These are phyloP conservation scores for Campoplex nolae DNA, from an alignment of 2,888 invertebrate genomes.

Conservation along the genomic window DNA sequence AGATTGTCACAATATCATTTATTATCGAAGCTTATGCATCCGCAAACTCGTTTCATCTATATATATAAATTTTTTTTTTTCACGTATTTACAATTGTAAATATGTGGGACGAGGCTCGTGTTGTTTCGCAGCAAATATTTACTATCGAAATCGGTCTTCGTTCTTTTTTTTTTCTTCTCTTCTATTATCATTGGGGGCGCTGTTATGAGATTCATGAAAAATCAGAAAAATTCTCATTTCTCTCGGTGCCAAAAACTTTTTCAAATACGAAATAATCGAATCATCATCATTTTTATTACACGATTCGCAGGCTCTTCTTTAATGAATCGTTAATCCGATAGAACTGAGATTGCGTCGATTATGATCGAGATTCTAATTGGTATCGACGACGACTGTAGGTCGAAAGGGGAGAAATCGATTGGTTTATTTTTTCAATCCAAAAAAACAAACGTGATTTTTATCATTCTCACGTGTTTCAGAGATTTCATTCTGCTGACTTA, in stretches of 20 bases:
- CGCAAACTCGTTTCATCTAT: not conserved
- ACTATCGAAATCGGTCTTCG: not conserved
- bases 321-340: not conserved
- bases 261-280: not conserved
- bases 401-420: not conserved
- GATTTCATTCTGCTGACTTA: not conserved
- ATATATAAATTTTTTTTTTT: not conserved
- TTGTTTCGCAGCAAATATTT: not conserved
- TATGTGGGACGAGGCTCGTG: not conserved
- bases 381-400: not conserved
- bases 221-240: not conserved
- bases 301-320: not conserved
- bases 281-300: not conserved
- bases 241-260: not conserved
- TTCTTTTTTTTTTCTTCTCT: not conserved
- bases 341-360: not conserved
- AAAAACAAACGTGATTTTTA: not conserved
- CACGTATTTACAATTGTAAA: not conserved
- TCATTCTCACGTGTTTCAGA: not conserved
- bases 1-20: constrained; percentile 45
- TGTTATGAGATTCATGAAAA: not conserved
- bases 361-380: not conserved
- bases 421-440: not conserved
- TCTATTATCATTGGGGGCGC: not conserved
- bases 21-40: constrained; percentile 20